phyloP scores from a whole-genome alignment of 1,140 invertebrate genomes.

The Drosophila ohnishii region DNA sequence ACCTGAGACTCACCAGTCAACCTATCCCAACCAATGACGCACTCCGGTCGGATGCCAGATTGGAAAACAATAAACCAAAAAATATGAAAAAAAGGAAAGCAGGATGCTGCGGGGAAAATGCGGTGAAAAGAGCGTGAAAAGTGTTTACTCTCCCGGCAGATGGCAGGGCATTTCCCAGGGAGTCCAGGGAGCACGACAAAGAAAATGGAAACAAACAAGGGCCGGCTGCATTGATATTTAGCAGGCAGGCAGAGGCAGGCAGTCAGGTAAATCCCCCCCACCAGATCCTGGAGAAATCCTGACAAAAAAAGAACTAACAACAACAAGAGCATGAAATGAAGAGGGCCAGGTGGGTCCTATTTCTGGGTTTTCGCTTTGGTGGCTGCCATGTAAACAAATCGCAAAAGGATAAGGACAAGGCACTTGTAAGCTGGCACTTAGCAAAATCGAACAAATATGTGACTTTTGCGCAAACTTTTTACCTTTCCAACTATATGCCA shows the following conservation, averaged over 20 bases:
- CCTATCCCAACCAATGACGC: too few species aligned
- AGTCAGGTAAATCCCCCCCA: conserved; percentile 5
- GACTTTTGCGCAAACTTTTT: conserved; percentile 64
- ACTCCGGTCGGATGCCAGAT: too few species aligned
- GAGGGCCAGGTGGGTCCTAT: conserved; percentile 10
- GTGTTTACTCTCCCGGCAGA: conserved; percentile 40
- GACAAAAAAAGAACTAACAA: conserved; percentile 7
- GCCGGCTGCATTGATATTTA: conserved; percentile 54
- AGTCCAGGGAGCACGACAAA: conserved; percentile 25
- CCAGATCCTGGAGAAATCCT: background rate
- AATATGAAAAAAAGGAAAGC: conserved; percentile 46
- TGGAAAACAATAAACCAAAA: conserved; percentile 66
- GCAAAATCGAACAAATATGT: conserved; percentile 73
- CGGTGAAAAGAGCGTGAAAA: conserved; percentile 66
- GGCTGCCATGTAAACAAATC: conserved; percentile 67
- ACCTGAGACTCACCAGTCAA: too few species aligned
- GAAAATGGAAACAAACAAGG: conserved; percentile 36
- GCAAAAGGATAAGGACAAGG: conserved; percentile 70
- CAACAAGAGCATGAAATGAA: conserved; percentile 5
- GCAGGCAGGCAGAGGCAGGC: conserved; percentile 7
- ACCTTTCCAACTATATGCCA: conserved; percentile 39
- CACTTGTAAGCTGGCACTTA: conserved; percentile 73
- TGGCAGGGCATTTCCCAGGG: conserved; percentile 13
- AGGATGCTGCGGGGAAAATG: conserved; percentile 34
- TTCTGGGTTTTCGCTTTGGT: conserved; percentile 30